Percentiles rank a stretch among this genome's conserved stretches.
Conservation (phyloP, 2,888 invertebrate species). For the Mesorhabditis belari region DNA sequence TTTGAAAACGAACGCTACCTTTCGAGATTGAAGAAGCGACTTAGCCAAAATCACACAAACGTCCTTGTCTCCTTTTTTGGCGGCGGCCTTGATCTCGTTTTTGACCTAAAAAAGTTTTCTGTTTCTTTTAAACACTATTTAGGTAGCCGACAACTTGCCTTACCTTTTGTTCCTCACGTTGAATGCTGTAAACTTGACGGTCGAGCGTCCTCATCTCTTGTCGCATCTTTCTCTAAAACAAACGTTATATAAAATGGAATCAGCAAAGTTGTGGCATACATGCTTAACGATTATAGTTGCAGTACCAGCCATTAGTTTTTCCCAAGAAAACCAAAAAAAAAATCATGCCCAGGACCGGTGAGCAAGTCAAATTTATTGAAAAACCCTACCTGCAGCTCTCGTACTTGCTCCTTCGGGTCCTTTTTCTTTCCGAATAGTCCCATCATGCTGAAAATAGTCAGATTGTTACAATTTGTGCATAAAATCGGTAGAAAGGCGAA, state of each 20-base stretch:
- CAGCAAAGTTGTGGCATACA: too few species aligned
- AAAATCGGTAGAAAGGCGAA: too few species aligned
- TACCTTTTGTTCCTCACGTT: conserved; percentile 89
- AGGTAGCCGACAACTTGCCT: neutral
- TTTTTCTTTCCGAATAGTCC: conserved; percentile 53
- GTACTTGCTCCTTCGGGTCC: conserved; percentile 62
- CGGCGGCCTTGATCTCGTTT: conserved; percentile 83
- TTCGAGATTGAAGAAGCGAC: conserved; percentile 56
- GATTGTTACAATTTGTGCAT: too few species aligned
- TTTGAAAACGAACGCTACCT: conserved; percentile 17
- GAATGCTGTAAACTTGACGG: conserved; percentile 81
- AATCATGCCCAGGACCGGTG: too few species aligned
- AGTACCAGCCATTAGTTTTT: too few species aligned
- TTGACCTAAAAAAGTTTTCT: conserved; percentile 63
- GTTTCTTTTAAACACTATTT: too few species aligned
- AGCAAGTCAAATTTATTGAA: conserved; percentile 60
- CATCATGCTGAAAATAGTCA: conserved; percentile 38
- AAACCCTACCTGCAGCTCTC: conserved; percentile 90
- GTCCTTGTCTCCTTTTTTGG: conserved; percentile 85
- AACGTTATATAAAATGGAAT: too few species aligned
- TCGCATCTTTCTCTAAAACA: conserved; percentile 86
- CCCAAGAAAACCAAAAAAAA: too few species aligned
- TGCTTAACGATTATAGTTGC: too few species aligned
- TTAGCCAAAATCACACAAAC: conserved; percentile 66
- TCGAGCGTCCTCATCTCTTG: conserved; percentile 69